Base-by-base conservation (phyloP, 2,888 invertebrate species). In the Carcina quercana region DNA sequence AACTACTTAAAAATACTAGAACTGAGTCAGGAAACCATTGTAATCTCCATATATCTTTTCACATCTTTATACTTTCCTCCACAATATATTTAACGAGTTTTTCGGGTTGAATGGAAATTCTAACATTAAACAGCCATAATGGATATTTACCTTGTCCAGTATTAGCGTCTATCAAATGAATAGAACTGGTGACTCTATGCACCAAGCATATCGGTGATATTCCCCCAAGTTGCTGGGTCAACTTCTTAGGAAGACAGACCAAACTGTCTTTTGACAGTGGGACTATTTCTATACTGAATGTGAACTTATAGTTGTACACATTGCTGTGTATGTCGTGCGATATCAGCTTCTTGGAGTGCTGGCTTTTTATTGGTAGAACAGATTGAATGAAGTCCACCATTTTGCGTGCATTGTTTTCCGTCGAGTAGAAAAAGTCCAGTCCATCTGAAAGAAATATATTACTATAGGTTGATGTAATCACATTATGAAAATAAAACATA, bases 321-420 rank as follows among this genome's bases (percentile, higher is more conserved):
- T 99, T 99, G 68, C 95, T 98, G 73, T 96, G 97, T 34, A 96
- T 93, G 72, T 99, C 99, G 59, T 98, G 98, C 0, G 98, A 97
- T 52, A 98, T 93, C 22, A 98, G 85, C 58, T 97, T 96, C 71
- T 98, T 97, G 0, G 98, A 96, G 58, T 94, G 92, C 47, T 92
- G 91, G 57, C 91, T 90, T 59, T 93, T 91, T 53, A 94, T 91
- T 0, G 99, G 99, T 32, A 98, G 87, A 46, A 96, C 92, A 3
- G 94, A 87, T 38, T 87, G 86, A 6, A 99, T 79, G 62, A 99
- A 99, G 56, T 98, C 97, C 0, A 97, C 91, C 91, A 99, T 90
- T 86, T 97, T 98, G 14, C 96, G 88, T 0, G 98, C 97, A 66
- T 94, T 91, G 40, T 92, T 91, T 73, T 96, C 96, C 42, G 90